Conservation (phyloP, 2,113 vertebrate species). For the Brienomyrus brachyistius region DNA sequence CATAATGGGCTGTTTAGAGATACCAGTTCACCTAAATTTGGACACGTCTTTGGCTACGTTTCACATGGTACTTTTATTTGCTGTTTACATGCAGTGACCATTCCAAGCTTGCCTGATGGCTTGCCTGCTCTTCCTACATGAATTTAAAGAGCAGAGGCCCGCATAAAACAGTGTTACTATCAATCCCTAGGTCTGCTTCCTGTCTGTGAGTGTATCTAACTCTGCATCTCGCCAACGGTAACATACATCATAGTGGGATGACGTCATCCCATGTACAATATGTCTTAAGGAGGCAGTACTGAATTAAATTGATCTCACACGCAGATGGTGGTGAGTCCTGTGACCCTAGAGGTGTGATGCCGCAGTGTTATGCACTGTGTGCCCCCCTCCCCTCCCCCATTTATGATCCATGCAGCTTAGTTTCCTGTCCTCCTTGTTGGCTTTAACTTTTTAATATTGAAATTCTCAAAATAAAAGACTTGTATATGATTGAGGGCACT, state of each 20-base stretch:
- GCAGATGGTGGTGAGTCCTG: not conserved
- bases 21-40: not conserved
- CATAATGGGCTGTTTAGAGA: not conserved
- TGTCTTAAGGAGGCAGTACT: not conserved
- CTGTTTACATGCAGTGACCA: not conserved
- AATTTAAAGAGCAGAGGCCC: not conserved
- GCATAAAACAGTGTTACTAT: not conserved
- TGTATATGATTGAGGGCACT: constrained; percentile 43
- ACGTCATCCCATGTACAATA: not conserved
- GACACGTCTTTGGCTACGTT: not conserved
- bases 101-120: not conserved
- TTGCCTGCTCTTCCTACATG: not conserved
- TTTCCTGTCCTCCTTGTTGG: constrained; percentile 30
- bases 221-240: not conserved
- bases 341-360: not conserved
- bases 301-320: not conserved
- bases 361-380: not conserved
- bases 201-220: not conserved
- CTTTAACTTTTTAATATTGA: constrained; percentile 35
- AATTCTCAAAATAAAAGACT: constrained; percentile 40
- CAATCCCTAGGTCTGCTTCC: not conserved
- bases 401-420: not conserved
- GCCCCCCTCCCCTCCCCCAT: not conserved
- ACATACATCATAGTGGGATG: not conserved
- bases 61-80: not conserved